Evolutionary conservation across 2,888 invertebrate species (phyloP).

Genomic region (Pasiphila rectangulata): DNA sequence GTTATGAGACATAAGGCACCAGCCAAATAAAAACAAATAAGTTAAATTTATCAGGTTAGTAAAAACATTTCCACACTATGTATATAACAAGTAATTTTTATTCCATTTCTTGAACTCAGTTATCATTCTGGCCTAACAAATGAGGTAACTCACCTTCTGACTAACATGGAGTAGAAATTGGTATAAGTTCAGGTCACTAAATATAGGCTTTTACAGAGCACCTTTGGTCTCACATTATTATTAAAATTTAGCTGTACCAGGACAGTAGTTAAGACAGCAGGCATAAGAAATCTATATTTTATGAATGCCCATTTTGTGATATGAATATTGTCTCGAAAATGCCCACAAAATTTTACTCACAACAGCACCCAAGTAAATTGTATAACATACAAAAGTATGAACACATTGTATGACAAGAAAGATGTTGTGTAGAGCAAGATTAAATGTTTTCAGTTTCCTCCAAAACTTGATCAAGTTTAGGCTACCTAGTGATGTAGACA

Average conservation of each 20-base stretch:
- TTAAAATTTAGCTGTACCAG: no score
- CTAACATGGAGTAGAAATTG: no score
- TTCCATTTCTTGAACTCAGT: constrained; percentile 2
- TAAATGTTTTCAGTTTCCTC: not conserved
- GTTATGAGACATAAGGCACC: constrained; percentile 43
- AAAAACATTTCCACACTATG: constrained; percentile 37
- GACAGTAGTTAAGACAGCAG: no score
- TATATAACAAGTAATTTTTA: constrained; percentile 31
- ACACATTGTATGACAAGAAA: no score
- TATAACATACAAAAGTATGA: no score
- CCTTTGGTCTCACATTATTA: no score
- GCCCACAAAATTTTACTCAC: not conserved
- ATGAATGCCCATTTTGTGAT: no score
- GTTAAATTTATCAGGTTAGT: constrained; percentile 43
- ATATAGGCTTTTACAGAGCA: no score
- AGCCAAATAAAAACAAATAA: constrained; percentile 28
- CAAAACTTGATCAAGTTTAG: constrained; percentile 30
- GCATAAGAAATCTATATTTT: not conserved
- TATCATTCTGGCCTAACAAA: not conserved
- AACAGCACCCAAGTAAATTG: constrained; percentile 1
- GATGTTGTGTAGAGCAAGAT: not conserved
- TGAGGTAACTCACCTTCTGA: constrained; percentile 12
- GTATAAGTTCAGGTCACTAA: no score
- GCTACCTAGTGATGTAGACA: constrained; percentile 78
- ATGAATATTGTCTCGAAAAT: not conserved